Evolutionary conservation across 2,113 vertebrate species (phyloP), one percentile per base, ranked within the genome.

Genomic region (Cryptotis parvus): DNA sequence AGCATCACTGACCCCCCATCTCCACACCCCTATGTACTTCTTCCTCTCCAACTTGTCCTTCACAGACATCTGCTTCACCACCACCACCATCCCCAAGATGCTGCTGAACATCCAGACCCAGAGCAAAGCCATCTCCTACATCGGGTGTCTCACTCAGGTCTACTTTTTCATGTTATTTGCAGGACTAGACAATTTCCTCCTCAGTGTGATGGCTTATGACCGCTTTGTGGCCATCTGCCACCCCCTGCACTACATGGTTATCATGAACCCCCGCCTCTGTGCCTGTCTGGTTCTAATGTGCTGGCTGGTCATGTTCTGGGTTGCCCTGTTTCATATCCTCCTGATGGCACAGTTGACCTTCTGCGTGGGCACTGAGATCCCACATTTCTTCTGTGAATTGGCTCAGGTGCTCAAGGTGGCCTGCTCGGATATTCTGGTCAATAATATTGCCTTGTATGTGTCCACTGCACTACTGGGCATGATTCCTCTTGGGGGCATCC

Each of bases 301-400:
- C 3, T 15, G 84, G 9, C 8, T 33, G 0, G 0, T 75, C 27
- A 12, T 4, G 6, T 27, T 31, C 69, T 72, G 35, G 0, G 65
- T 87, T 1, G 66, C 84, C n/a, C 33, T 85, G 2, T 26, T 81
- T 1, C 85, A 91, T 3, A 39, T 29, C 2, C 73, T 89, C 22
- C n/a, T 73, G 88, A 0, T 79, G 4, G 3, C 87, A 0, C 11
- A 1, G 0, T 31, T 95, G 11, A 66, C 90, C 4, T 94, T 93
- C 39, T 96, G 88, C n/a, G 3, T 15, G 14, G 3, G 66, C 10
- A 3, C 49, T 0, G 49, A 89, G 29, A 52, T 94, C 22, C 81
- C 85, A 2, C 86, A 90, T 14, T 96, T 94, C 31, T 94, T 94
- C 77, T 94, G 94, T 33, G 94, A 96, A 29, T 63, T 94, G 24